phyloP scores from a whole-genome alignment of 2,797 vertebrate species.

The Sebastes variabilis region DNA sequence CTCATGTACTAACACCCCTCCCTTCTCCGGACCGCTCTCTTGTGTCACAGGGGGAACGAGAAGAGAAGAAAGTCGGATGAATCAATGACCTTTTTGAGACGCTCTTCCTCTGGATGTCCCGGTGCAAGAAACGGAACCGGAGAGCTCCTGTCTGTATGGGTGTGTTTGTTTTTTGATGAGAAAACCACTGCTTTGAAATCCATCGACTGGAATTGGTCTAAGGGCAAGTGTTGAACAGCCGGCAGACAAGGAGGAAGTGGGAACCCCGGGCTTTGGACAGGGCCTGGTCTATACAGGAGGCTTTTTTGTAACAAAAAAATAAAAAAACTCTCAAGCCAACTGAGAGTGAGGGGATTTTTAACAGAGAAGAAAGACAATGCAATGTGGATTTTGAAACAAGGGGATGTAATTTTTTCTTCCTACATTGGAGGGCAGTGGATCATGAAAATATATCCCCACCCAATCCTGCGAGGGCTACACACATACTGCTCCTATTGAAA shows the following conservation, averaged over 20 bases:
- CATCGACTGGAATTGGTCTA: constrained; percentile 38
- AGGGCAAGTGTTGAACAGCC: constrained; percentile 73
- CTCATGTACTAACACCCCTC: constrained; percentile 82
- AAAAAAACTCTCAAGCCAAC: not conserved
- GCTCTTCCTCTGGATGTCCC: constrained; percentile 63
- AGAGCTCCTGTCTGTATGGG: constrained; percentile 3
- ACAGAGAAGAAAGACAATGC: constrained; percentile 1
- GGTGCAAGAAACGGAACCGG: constrained; percentile 45
- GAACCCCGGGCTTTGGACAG: constrained; percentile 72
- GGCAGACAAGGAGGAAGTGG: constrained; percentile 82
- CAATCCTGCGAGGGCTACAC: constrained; percentile 40
- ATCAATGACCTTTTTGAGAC: constrained; percentile 83
- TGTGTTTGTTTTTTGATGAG: not conserved
- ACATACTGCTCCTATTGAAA: constrained; percentile 27
- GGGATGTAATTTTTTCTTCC: constrained; percentile 49
- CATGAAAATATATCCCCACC: constrained; percentile 65
- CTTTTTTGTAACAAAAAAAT: not conserved
- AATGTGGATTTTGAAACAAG: constrained; percentile 49
- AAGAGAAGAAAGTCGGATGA: constrained; percentile 80
- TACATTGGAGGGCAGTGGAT: constrained; percentile 55
- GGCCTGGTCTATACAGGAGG: constrained; percentile 69
- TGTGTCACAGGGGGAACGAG: constrained; percentile 82
- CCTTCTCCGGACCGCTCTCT: constrained; percentile 81
- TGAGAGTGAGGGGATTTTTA: not conserved
- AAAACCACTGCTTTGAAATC: constrained; percentile 39